Evolutionary conservation across 2,113 vertebrate species (phyloP), one percentile per base, ranked within the genome.

Genomic region (Cheilinus undulatus): DNA sequence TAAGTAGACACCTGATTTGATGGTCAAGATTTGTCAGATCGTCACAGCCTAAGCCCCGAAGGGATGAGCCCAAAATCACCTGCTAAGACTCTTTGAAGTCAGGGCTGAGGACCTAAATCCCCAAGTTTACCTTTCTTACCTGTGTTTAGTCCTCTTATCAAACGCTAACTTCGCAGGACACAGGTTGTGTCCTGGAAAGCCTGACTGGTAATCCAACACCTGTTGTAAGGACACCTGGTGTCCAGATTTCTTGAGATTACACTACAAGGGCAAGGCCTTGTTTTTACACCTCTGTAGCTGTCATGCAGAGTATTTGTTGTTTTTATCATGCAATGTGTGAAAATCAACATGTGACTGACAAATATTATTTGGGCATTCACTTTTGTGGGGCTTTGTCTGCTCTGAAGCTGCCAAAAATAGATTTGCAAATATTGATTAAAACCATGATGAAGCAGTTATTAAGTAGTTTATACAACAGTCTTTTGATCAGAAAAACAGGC

Each of bases 21-120:
- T 77, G 88, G 81, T 88, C 90, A 69, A 89, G 93, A 91, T 86
- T 87, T 87, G 92, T 84, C 84, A 80, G 90, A 80, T 94, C 92
- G 87, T 94, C 91, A 94, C 94, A 94, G 93, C 93, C 79, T 82
- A 94, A 94, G 83, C 80, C 62, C 49, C 0, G 11, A 89, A 43
- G 36, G 92, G 94, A 94, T 95, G 92, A 94, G 91, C 93, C 91
- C 90, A 95, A 96, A 96, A 96, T 96, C 95, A 95, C 95, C 93
- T 92, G 89, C 92, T 94, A 94, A 92, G 94, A 93, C 93, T 92
- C 92, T 96, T 95, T 95, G 92, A 88, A 94, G 93, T 92, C 93
- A 86, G 91, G 79, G 85, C 93, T 92, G 89, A 92, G 92, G 91
- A 90, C 76, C 86, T 93, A 80, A 94, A 94, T 96, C 93, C 93